Base-by-base conservation (phyloP, 2,888 invertebrate genomes). In the Aricia artaxerxes region DNA sequence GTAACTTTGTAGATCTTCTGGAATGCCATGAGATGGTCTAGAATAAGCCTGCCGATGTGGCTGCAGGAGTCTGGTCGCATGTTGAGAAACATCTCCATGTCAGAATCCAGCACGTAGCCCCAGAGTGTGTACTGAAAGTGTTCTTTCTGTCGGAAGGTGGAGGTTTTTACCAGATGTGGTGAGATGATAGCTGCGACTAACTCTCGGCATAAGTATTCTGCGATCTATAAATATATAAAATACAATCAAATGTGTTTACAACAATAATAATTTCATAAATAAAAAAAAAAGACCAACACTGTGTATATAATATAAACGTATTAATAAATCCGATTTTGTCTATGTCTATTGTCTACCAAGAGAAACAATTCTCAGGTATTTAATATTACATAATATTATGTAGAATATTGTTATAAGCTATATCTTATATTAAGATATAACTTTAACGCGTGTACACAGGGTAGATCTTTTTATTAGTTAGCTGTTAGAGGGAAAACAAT, bases 181-280 rank as follows among this genome's bases (percentile, higher is more conserved):
- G 94, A 94, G 84, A 94, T 93, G 44, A 95, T 93, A 0, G 95
- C 93, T 60, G 92, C 92, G 44, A 96, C 95, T 85, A 97, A 95
- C 90, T 96, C 96, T 80, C 95, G 94, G 83, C 96, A 95, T 1
- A 97, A 89, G 84, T 96, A 96, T 87, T 95, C 95, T 1, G 96
- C 95, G 77, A 96, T 91, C 95, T 96, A 84, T 16, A 81, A 82
- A 79, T 44, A 61, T 44, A 57, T n/a, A 5, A 35, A 38, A 60
- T 61, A 75, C 9, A 73, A 69, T 31, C 2, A 11, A 53, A 16
- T 80, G 13, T 53, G 53, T 53, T 13, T 44, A 9, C 7, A 44
- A 9, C 44, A 49, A 49, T 11, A 49, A 7, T 49, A 9, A 49
- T 49, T 9, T 49, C 0, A 49, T 49, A 2, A 49, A 49, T 49